Base-by-base conservation (phyloP, 2,888 invertebrate species). In the Buathra laborator region DNA sequence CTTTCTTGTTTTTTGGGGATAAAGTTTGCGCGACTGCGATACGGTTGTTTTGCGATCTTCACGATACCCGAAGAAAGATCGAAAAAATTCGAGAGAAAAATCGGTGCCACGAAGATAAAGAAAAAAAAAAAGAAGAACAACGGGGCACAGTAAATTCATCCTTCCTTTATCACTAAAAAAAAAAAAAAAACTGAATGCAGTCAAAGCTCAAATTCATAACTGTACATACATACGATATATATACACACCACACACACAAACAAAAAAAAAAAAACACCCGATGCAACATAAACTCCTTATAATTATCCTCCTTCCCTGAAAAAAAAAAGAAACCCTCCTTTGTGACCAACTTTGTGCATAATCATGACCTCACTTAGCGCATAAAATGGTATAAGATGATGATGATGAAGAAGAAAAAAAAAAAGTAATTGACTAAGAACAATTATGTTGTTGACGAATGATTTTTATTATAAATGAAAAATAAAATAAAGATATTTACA, bases 401-500 rank as follows among this genome's bases (percentile, higher is more conserved):
- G 59, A 59, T 29, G n/a, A 62, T 16, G 19, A 83, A 84, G 75
- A 81, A 79, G 46, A 81, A 53, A 81, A 81, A 79, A 83, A 79
- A 62, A 88, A 92, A 93, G 84, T 93, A 92, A 94, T 93, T 93
- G 92, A 93, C 90, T 94, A 94, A 93, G 92, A 92, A 93, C 93
- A 93, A 94, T 94, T 94, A 94, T 93, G 94, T 94, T 94, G 94
- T 94, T 93, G 93, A 94, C 90, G 93, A 94, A 94, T 94, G 94
- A 94, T 94, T 94, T 94, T 94, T 94, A 94, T 94, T 94, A 94
- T 94, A 93, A 93, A 94, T 94, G 94, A 94, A 93, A 93, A 93
- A 93, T 91, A 91, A 92, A 92, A 92, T 94, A 94, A 94, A 94
- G 93, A 94, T 94, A 94, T 94, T 94, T 94, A 94, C 94, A 94